phyloP scores from a whole-genome alignment of 1,140 invertebrate genomes.

The Trachymyrmex cornetzi region DNA sequence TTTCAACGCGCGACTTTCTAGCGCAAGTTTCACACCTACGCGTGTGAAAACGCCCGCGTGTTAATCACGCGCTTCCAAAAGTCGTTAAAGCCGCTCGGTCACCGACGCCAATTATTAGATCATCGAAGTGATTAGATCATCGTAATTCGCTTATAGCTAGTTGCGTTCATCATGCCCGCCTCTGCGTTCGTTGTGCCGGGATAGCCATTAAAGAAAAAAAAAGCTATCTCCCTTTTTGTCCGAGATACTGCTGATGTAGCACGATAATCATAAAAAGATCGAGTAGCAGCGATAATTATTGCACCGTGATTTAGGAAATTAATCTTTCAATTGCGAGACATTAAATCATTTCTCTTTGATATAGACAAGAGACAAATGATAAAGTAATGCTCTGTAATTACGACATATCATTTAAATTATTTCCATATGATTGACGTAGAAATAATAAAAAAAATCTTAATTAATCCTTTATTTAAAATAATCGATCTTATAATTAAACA shows the following conservation, averaged over 20 bases:
- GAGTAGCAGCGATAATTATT: not conserved
- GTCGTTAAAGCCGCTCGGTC: not conserved
- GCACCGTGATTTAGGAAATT: not conserved
- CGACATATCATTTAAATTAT: not conserved
- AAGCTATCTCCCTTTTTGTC: not conserved
- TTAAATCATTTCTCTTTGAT: not conserved
- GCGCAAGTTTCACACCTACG: conserved; percentile 60
- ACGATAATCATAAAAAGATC: not conserved
- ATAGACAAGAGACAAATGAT: not conserved
- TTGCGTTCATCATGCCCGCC: conserved; percentile 27
- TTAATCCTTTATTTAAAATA: not conserved
- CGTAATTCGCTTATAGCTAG: not conserved
- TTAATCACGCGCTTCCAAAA: conserved; percentile 48
- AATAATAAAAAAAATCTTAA: not conserved
- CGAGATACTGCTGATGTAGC: not conserved
- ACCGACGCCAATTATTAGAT: conserved; percentile 44
- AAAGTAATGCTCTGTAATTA: not conserved
- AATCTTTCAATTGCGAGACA: not conserved
- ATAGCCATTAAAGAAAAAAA: not conserved
- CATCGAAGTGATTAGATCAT: conserved; percentile 43
- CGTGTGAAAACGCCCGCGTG: not conserved
- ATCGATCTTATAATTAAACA: not conserved
- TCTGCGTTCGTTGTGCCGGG: not conserved
- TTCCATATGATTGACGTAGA: not conserved
- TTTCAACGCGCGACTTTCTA: conserved; percentile 69